Evolutionary conservation across 2,113 vertebrate genomes (phyloP).

Genomic region (Trogon surrucura): DNA sequence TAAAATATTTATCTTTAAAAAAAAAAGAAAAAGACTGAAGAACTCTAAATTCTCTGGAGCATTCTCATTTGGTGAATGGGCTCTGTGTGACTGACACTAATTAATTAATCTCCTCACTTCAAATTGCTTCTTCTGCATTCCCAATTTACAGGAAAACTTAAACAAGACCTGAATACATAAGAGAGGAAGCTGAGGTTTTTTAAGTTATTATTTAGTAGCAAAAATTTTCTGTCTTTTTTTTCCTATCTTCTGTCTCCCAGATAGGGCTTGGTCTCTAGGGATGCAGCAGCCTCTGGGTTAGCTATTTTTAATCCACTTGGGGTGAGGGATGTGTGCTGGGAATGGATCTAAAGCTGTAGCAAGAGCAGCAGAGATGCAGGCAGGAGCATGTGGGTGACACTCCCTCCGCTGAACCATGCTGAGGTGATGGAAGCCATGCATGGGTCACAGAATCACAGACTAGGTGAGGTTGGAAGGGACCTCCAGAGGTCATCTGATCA

Average conservation of each 20-base stretch:
- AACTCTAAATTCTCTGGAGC: background rate
- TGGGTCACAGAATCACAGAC: background rate
- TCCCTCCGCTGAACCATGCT: fast-evolving
- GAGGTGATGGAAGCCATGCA: fast-evolving
- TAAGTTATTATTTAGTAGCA: background rate
- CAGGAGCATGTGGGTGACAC: background rate
- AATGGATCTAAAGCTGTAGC: background rate
- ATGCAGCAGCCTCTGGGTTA: background rate
- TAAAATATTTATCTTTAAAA: background rate
- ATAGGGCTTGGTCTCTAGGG: background rate
- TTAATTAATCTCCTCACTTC: conserved; percentile 56
- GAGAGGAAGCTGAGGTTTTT: background rate
- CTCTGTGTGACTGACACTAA: conserved; percentile 13
- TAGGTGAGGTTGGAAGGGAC: background rate
- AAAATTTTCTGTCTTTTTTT: background rate
- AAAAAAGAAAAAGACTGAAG: background rate
- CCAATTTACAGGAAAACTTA: background rate
- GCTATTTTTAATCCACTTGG: background rate
- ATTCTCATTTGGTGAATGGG: background rate
- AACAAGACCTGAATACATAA: conserved; percentile 24
- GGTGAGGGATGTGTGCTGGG: background rate
- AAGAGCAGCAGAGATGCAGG: background rate
- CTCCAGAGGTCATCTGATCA: background rate
- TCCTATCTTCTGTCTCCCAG: background rate
- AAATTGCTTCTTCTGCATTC: conserved; percentile 41